Evolutionary conservation across 2,888 invertebrate genomes (phyloP).

Genomic region (Monoplex corrugatus): DNA sequence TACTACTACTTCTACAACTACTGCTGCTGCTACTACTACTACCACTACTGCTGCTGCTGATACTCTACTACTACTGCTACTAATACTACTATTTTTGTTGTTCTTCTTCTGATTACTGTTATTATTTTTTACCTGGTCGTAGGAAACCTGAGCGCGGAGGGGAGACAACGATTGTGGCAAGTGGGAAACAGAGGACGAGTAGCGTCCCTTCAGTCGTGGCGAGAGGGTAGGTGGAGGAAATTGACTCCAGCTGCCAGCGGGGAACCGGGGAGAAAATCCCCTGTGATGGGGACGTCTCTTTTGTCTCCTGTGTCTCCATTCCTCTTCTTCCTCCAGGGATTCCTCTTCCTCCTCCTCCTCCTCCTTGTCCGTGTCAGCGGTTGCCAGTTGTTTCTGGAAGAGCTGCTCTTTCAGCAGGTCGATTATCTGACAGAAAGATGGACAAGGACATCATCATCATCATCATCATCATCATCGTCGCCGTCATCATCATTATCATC

Average conservation of each 20-base stretch:
- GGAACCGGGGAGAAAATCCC: background rate
- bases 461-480: background rate
- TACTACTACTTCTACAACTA: too few species aligned
- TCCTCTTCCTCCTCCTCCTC: slow-evolving; percentile 52
- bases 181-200: slow-evolving; percentile 33
- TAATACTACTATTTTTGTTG: too few species aligned
- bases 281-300: background rate
- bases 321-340: slow-evolving; percentile 5
- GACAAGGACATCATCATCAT: background rate
- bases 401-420: slow-evolving; percentile 76
- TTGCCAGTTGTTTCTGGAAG: slow-evolving; percentile 71
- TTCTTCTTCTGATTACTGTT: too few species aligned
- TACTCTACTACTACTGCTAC: too few species aligned
- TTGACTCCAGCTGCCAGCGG: slow-evolving; percentile 29
- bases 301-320: background rate
- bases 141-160: too few species aligned
- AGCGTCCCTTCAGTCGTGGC: slow-evolving; percentile 11
- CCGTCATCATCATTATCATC: background rate
- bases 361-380: slow-evolving; percentile 53
- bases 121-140: too few species aligned
- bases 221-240: slow-evolving; percentile 22
- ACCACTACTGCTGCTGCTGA: too few species aligned
- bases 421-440: slow-evolving; percentile 67
- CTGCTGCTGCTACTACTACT: too few species aligned
- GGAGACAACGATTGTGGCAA: background rate